Evolutionary conservation across 2,113 vertebrate genomes (phyloP).

Genomic region (Dinomys branickii): DNA sequence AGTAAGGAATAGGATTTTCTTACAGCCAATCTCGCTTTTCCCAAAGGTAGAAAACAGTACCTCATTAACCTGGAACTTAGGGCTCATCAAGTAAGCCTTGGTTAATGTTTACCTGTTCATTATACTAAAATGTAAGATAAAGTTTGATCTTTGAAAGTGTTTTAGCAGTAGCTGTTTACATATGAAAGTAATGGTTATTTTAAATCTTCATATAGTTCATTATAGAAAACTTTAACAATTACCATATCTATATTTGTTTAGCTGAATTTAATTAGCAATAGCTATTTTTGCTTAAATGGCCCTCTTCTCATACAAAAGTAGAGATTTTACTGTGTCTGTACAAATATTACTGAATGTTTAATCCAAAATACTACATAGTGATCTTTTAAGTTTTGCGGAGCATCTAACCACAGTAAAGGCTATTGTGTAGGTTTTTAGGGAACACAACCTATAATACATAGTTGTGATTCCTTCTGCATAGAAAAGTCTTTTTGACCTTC

Average conservation of each 20-base stretch:
- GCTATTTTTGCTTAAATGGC: conserved; percentile 36
- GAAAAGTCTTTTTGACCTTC: conserved; percentile 23
- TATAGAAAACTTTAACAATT: conserved; percentile 15
- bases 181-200: not conserved
- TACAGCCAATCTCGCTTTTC: conserved; percentile 19
- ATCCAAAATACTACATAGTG: conserved; percentile 2
- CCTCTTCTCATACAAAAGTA: not conserved
- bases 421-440: conserved; percentile 31
- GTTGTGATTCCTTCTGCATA: conserved; percentile 15
- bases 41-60: conserved; percentile 33
- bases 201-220: conserved; percentile 16
- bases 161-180: conserved; percentile 55
- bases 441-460: not conserved
- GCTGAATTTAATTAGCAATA: conserved; percentile 58
- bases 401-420: not conserved
- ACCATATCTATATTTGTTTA: conserved; percentile 9
- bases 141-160: conserved; percentile 61
- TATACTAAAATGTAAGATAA: conserved; percentile 1
- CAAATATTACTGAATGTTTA: conserved; percentile 16
- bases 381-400: conserved; percentile 45
- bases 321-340: conserved; percentile 24
- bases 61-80: conserved; percentile 63
- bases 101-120: conserved; percentile 61
- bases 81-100: not conserved
- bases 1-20: not conserved